Percentiles rank a stretch among this genome's conserved stretches.
phyloP scores from a whole-genome alignment of 2,113 vertebrate genomes.

The Coturnix japonica region DNA sequence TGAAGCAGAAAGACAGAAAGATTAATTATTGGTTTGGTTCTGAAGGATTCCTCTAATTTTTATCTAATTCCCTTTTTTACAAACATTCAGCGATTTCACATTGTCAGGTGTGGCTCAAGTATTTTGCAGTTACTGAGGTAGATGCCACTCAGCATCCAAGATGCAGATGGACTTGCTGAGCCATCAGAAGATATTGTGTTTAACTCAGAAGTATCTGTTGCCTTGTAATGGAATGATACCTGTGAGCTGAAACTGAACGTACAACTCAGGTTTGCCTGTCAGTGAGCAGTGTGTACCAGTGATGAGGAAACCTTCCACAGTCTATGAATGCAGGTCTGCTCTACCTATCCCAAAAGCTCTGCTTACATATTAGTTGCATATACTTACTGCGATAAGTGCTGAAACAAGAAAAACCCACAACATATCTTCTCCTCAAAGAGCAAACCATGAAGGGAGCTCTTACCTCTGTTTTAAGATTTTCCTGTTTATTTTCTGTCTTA shows the following conservation, averaged over 20 bases:
- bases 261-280: not conserved
- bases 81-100: not conserved
- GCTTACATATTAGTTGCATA: not conserved
- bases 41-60: not conserved
- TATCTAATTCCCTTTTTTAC: not conserved
- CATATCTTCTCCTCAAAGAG: not conserved
- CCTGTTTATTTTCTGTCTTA: not conserved
- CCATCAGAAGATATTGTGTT: not conserved
- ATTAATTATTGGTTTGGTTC: not conserved
- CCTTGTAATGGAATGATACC: not conserved
- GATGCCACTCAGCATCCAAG: accelerated
- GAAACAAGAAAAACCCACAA: not conserved
- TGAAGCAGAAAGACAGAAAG: not conserved
- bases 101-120: not conserved
- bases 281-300: accelerated
- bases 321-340: not conserved
- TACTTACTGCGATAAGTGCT: accelerated
- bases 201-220: not conserved
- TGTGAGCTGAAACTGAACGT: not conserved
- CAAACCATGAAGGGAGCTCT: not conserved
- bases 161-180: not conserved
- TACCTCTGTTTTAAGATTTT: not conserved
- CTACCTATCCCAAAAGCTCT: not conserved
- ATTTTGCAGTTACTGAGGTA: not conserved
- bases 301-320: not conserved